Evolutionary conservation across 2,888 invertebrate genomes (phyloP), one percentile per base, ranked within the genome.

Genomic region (Gymnocheta viridis): DNA sequence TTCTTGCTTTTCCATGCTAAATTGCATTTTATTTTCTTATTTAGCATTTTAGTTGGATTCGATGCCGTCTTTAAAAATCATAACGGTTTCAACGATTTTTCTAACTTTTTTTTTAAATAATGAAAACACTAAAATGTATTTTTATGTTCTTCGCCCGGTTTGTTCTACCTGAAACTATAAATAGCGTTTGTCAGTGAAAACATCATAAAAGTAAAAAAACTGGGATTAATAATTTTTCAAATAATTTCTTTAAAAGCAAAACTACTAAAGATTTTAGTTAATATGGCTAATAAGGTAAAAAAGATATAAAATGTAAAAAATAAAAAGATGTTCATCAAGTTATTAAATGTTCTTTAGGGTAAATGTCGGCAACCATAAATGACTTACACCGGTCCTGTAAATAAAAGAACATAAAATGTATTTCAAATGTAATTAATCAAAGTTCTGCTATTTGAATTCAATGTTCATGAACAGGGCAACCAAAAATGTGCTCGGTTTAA

Each of bases 251-350:
- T 67, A 49, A 22, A 56, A 58, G 73, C 17, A 60, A 58, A 38
- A 22, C 2, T n/a, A 29, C 49, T 17, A 38, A 49, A 41, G n/a
- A 38, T 7, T 56, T 62, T 19, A 6, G 5, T 38, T 62, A 5
- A 54, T 72, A 56, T 41, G 14, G 10, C 6, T 72, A 14, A 12
- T 14, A 17, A 54, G 22, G 47, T 66, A 49, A 54, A 66, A 27
- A 66, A 22, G 62, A 44, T 66, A 44, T 70, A 66, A 76, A 82
- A 58, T 69, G 29, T 38, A 12, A 19, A 41, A 12, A 32, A 29
- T 17, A 49, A 54, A 44, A 17, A 66, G 79, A 79, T 78, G 24
- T 82, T 60, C 27, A 77, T 60, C 35, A 44, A 19, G 35, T 70
- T 62, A 82, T 74, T 69, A 64, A 5, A 27, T 47, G 72, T 41